Evolutionary conservation across 2,888 invertebrate species (phyloP), one percentile per base, ranked within the genome.

Genomic region (Venusia cambrica): DNA sequence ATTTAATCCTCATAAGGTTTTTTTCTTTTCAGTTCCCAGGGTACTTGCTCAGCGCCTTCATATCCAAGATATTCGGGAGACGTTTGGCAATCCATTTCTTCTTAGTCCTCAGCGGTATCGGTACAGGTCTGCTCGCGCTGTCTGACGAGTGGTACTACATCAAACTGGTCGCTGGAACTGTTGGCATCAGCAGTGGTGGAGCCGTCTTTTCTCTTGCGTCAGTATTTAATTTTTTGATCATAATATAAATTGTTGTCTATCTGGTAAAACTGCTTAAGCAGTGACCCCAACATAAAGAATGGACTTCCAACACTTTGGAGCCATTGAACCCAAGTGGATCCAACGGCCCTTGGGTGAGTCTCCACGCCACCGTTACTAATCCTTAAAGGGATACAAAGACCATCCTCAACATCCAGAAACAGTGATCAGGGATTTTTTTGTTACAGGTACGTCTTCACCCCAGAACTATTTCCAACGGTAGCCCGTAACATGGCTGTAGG

Each of bases 381-480:
- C n/a, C n/a, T n/a, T n/a, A n/a, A n/a, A n/a, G n/a, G n/a, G n/a
- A n/a, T n/a, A n/a, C n/a, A n/a, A n/a, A n/a, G n/a, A 17, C 4
- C 22, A 6, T 9, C 21, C 5, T 8, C 9, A 5, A 12, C n/a
- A 36, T 38, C 7, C 38, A n/a, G n/a, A n/a, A n/a, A n/a, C n/a
- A n/a, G n/a, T n/a, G n/a, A n/a, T n/a, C n/a, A n/a, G n/a, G n/a
- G n/a, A n/a, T n/a, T n/a, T n/a, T n/a, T n/a, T n/a, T n/a, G n/a
- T n/a, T n/a, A n/a, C n/a, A 41, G 38, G 6, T 89, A 89, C 51
- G 71, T 89, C 15, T 79, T 84, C 47, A 88, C 89, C 0, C 76
- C 88, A 25, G 89, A 89, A 64, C 68, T 89, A 54, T 89, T 89
- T 47, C 89, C 89, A 1, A 89, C 89, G 1, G 78, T 76, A 8